These are phyloP conservation scores for Anguilla rostrata DNA, from an alignment of 2,113 vertebrate genomes.

Conservation along the genomic window DNA sequence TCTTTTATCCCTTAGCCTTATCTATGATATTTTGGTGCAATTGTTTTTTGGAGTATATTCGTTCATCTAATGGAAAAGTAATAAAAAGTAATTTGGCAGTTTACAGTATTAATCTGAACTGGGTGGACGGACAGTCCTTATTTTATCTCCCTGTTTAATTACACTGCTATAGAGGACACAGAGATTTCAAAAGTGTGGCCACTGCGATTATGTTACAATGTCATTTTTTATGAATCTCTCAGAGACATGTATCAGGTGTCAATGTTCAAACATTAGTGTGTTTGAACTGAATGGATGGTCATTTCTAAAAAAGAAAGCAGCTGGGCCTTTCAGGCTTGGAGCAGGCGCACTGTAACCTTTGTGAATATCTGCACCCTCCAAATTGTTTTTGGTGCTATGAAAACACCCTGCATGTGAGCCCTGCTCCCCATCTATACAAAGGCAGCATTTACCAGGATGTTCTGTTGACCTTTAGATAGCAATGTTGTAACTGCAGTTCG, in stretches of 20 bases:
- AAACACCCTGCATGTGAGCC: conserved; percentile 28
- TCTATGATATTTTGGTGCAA: not conserved
- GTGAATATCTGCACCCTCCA: conserved; percentile 16
- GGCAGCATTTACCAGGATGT: conserved; percentile 43
- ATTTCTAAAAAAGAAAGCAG: not conserved
- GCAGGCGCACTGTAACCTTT: conserved; percentile 32
- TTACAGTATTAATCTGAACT: not conserved
- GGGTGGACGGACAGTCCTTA: not conserved
- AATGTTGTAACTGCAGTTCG: conserved; percentile 29
- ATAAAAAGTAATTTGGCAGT: not conserved
- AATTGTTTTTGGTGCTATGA: conserved; percentile 35
- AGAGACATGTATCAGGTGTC: not conserved
- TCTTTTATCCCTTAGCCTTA: not conserved
- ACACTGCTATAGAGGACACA: not conserved
- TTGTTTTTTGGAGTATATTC: not conserved
- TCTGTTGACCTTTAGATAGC: conserved; percentile 50
- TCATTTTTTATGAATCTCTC: not conserved
- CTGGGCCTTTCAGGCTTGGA: conserved; percentile 9
- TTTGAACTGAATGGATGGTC: not conserved
- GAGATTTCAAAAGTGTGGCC: not conserved
- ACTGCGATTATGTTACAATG: not conserved
- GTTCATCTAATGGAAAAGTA: not conserved
- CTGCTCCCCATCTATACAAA: conserved; percentile 34
- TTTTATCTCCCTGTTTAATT: not conserved
- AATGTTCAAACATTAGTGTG: not conserved